Conservation (phyloP, 2,797 vertebrate genomes). For the Brachymystax lenok region DNA sequence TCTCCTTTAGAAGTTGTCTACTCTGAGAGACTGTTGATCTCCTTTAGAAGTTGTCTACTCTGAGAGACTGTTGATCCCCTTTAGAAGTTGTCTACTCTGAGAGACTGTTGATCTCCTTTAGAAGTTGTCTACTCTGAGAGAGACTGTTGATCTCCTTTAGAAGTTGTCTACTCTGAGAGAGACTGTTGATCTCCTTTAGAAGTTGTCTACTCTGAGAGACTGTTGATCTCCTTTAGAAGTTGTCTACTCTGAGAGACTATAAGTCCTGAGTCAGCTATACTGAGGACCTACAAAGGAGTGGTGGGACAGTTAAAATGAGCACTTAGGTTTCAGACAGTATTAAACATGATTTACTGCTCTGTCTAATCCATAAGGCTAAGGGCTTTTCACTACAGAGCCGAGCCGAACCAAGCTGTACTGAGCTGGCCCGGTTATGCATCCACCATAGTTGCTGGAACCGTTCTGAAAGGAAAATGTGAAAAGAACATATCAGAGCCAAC, state of each 20-base stretch:
- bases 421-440: too few relatives aligned
- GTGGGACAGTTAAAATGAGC: background rate
- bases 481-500: background rate
- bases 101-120: background rate
- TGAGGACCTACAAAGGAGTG: background rate
- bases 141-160: background rate
- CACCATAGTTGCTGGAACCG: too few relatives aligned
- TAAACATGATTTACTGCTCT: background rate
- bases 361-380: background rate
- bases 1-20: too few relatives aligned
- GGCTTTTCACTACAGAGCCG: too few relatives aligned
- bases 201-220: background rate
- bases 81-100: too few relatives aligned
- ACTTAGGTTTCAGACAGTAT: constrained; percentile 17
- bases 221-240: background rate
- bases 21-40: background rate
- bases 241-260: background rate
- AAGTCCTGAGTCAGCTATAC: constrained; percentile 26
- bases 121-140: background rate
- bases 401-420: too few relatives aligned
- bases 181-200: background rate
- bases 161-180: background rate
- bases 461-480: too few relatives aligned
- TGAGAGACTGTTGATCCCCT: background rate
- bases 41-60: background rate